phyloP scores from a whole-genome alignment of 2,888 invertebrate species.

The Cremastinae sp. region DNA sequence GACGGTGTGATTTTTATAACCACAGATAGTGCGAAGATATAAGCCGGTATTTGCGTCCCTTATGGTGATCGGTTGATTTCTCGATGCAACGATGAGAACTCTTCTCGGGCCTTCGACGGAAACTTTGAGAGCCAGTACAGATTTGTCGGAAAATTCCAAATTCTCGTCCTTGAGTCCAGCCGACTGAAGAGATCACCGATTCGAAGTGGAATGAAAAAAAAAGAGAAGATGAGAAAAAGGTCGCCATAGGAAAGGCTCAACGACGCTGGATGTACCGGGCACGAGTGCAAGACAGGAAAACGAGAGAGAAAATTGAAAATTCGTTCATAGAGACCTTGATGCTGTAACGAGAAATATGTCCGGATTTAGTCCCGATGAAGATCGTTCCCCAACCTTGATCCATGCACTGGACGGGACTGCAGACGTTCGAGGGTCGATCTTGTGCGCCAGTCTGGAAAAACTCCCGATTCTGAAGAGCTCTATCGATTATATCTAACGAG shows the following conservation, averaged over 20 bases:
- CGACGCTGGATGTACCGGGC: background rate
- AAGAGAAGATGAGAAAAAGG: background rate
- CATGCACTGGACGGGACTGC: slow-evolving; percentile 88
- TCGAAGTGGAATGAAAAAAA: background rate
- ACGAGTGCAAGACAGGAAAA: background rate
- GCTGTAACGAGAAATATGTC: slow-evolving; percentile 86
- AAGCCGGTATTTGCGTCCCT: slow-evolving; percentile 88
- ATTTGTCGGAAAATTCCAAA: slow-evolving; percentile 84
- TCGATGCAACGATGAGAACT: slow-evolving; percentile 86
- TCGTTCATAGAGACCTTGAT: slow-evolving; percentile 82
- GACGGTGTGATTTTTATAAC: slow-evolving; percentile 84
- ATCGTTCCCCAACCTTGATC: slow-evolving; percentile 87
- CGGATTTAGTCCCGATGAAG: slow-evolving; percentile 88
- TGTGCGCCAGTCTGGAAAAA: slow-evolving; percentile 82
- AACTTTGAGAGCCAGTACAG: slow-evolving; percentile 87
- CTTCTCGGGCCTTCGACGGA: slow-evolving; percentile 88
- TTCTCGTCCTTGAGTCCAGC: slow-evolving; percentile 72
- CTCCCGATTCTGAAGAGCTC: background rate
- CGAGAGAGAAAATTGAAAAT: background rate
- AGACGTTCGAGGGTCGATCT: slow-evolving; percentile 82
- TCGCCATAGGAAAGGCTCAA: background rate
- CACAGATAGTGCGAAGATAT: slow-evolving; percentile 84
- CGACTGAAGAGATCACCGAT: slow-evolving; percentile 65
- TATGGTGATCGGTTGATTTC: slow-evolving; percentile 86
- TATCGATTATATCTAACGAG: background rate